A percentile compares a stretch with the other conserved stretches of the same genome.
phyloP scores from a whole-genome alignment of 2,113 vertebrate genomes.

The Setophaga kirtlandii region DNA sequence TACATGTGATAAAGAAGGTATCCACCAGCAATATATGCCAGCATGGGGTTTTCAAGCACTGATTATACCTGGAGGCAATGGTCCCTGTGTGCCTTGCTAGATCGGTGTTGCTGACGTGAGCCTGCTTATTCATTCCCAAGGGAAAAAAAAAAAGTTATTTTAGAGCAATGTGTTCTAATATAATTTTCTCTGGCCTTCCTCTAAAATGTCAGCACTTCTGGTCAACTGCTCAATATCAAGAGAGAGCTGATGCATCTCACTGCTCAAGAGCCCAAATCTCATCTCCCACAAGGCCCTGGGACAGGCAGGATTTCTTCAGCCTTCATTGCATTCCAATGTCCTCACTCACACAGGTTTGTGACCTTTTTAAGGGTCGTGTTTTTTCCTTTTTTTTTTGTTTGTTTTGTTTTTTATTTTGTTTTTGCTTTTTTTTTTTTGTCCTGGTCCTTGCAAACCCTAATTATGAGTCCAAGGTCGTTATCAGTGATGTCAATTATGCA shows the following conservation, averaged over 20 bases:
- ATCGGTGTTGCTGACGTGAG: not conserved
- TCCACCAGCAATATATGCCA: not conserved
- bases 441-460: not conserved
- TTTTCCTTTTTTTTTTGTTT: not conserved
- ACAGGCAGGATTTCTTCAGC: not conserved
- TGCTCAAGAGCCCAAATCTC: not conserved
- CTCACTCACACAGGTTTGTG: not conserved
- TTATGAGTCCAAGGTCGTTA: constrained; percentile 36
- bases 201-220: not conserved
- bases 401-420: not conserved
- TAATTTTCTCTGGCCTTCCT: not conserved
- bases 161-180: not conserved
- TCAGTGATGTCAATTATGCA: constrained; percentile 37
- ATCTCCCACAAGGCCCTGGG: not conserved
- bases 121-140: not conserved
- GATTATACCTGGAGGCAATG: not conserved
- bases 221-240: not conserved
- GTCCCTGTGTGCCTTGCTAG: not conserved
- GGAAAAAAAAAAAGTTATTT: not conserved
- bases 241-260: not conserved
- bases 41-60: not conserved
- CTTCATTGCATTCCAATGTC: not conserved
- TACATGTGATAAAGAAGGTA: not conserved
- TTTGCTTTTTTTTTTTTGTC: not conserved
- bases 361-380: not conserved